These are phyloP conservation scores for Pocillopora meandrina DNA, from an alignment of 92 coral and sea anemone species.

Conservation along the genomic window DNA sequence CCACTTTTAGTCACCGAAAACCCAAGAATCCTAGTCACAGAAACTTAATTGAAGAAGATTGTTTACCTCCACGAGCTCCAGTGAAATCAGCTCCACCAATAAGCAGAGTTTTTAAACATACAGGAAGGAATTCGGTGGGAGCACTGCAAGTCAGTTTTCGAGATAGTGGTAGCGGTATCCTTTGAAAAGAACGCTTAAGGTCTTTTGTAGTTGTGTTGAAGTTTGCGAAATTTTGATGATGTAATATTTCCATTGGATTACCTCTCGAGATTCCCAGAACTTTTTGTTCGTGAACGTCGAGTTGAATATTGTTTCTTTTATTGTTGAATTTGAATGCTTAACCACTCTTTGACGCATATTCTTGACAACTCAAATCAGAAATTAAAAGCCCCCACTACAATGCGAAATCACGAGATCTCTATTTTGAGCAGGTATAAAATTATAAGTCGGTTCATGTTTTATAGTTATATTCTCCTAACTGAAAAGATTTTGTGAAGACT, in stretches of 20 bases:
- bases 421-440: constrained; percentile 94
- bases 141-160: constrained; percentile 93
- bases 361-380: constrained; percentile 61
- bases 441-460: background rate
- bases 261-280: background rate
- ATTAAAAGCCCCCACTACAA: constrained; percentile 95
- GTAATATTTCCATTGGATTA: background rate
- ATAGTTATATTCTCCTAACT: background rate
- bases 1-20: constrained; percentile 92
- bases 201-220: background rate
- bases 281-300: no score
- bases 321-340: background rate
- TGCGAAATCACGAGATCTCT: constrained; percentile 73
- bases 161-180: constrained; percentile 88
- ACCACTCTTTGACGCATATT: background rate
- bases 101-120: constrained; percentile 93
- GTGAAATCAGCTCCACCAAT: constrained; percentile 99
- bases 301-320: no score
- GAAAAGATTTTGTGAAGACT: background rate
- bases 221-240: background rate
- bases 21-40: constrained; percentile 51
- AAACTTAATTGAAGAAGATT: constrained; percentile 62
- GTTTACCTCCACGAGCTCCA: constrained; percentile 97
- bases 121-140: constrained; percentile 75
- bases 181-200: constrained; percentile 34